Conservation (phyloP, 2,113 vertebrate species). For the Alaudala cheleensis region DNA sequence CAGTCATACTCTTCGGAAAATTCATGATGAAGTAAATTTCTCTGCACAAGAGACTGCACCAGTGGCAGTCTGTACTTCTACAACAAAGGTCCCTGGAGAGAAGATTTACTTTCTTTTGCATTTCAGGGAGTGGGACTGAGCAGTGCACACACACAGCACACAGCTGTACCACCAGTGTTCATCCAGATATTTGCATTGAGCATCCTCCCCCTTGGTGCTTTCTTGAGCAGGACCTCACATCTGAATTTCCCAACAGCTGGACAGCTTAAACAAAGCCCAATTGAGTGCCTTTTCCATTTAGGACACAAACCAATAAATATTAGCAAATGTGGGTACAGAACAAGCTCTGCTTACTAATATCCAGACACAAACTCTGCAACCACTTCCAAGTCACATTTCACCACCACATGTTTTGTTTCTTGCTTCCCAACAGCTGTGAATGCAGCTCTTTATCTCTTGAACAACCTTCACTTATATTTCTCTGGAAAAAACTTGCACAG, state of each 20-base stretch:
- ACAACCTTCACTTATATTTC: constrained; percentile 44
- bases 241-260: neutral
- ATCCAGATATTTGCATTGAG: neutral
- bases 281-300: neutral
- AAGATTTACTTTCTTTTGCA: neutral
- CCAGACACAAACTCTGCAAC: neutral
- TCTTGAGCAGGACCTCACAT: neutral
- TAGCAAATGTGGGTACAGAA: neutral
- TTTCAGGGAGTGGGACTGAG: neutral
- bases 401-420: neutral
- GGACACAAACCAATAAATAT: neutral
- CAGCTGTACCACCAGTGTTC: neutral
- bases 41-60: neutral
- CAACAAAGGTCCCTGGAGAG: neutral
- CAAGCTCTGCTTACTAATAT: neutral
- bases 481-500: constrained; percentile 17
- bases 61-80: neutral
- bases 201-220: neutral
- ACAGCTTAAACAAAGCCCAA: neutral
- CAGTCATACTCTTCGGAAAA: neutral
- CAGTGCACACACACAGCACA: neutral
- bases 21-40: neutral
- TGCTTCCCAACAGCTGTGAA: constrained; percentile 42
- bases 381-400: constrained; percentile 37
- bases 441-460: constrained; percentile 9